Base-by-base conservation (phyloP, 2,113 vertebrate species). In the Gymnarchus niloticus region DNA sequence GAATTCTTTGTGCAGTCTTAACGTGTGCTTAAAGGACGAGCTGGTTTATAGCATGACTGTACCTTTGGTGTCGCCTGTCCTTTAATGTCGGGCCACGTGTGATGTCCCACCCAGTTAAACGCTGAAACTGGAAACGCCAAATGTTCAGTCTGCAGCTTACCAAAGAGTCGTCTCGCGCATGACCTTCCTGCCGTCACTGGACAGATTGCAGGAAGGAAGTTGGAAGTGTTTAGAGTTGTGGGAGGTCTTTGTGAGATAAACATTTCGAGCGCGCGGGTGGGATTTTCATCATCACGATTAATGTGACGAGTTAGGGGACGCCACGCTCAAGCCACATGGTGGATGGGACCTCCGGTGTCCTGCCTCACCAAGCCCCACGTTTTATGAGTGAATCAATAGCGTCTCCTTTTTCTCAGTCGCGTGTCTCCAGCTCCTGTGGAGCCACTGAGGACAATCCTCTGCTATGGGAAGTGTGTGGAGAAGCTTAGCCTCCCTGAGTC, bases 201-300 rank as follows among this genome's bases (percentile, higher is more conserved):
- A 25, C 49, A 84, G 80, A 81, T 41, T 44, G 80, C 59, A 88
- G 59, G 56, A 86, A 82, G 69, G 69, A 87, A 56, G 80, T 73
- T 25, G 85, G 49, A 84, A 81, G 59, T 81, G 73, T 86, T 89
- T 87, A 81, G 54, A 87, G 85, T 85, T 85, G 49, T 46, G 56
- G 83, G 84, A 86, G 41, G 69, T 80, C 85, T 82, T 44, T 59
- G 57, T 51, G 6, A 59, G 85, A 87, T 76, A 37, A 85, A 3
- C 81, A 83, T 83, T 83, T 83, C 21, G 33, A 56, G 81, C 28
- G 3, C 21, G 3, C 52, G 51, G 25, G 54, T 28, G 25, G 8
- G 57, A 83, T 56, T 8, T 56, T 57, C 59, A 65, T 65, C 33
- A 3, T 77, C 33, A 41, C 10, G 28, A 0, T 77, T 12, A 37